Conservation (phyloP, 2,888 invertebrate species). For the Leptodirus hochenwartii region DNA sequence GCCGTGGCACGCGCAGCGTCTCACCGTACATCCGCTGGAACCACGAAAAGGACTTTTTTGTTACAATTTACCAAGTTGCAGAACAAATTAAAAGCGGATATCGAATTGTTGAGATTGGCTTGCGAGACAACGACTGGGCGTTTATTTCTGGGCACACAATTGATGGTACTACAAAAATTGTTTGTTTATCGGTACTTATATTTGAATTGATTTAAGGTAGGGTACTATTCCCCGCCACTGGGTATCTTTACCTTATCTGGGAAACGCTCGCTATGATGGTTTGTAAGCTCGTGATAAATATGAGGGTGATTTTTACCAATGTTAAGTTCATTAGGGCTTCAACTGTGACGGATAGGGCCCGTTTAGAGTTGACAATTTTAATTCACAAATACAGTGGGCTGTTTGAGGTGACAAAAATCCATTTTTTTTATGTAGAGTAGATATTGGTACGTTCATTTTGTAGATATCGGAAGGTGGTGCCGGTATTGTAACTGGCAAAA, state of each 20-base stretch:
- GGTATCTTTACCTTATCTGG: slow-evolving; percentile 31
- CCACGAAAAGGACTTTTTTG: neutral
- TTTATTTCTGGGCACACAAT: slow-evolving; percentile 2
- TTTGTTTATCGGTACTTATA: neutral
- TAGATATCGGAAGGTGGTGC: slow-evolving; percentile 8
- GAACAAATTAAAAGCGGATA: neutral
- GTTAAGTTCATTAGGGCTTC: slow-evolving; percentile 28
- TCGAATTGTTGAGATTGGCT: neutral
- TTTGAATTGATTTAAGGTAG: slow-evolving; percentile 28
- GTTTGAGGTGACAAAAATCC: slow-evolving; percentile 11
- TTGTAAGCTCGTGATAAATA: slow-evolving; percentile 23
- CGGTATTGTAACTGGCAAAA: slow-evolving; percentile 8
- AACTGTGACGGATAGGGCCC: slow-evolving; percentile 26
- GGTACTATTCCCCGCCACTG: slow-evolving; percentile 50
- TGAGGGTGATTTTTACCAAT: slow-evolving; percentile 37
- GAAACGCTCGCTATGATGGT: slow-evolving; percentile 30
- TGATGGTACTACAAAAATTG: slow-evolving; percentile 1
- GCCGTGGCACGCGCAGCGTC: neutral
- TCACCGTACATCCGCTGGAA: neutral
- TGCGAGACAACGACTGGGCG: neutral
- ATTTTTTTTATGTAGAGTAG: neutral
- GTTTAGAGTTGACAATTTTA: slow-evolving; percentile 10
- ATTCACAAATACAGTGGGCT: slow-evolving; percentile 12
- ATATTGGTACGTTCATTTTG: neutral
- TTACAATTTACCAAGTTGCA: neutral